phyloP scores from a whole-genome alignment of 2,888 invertebrate genomes.

The Brachyptera risi region DNA sequence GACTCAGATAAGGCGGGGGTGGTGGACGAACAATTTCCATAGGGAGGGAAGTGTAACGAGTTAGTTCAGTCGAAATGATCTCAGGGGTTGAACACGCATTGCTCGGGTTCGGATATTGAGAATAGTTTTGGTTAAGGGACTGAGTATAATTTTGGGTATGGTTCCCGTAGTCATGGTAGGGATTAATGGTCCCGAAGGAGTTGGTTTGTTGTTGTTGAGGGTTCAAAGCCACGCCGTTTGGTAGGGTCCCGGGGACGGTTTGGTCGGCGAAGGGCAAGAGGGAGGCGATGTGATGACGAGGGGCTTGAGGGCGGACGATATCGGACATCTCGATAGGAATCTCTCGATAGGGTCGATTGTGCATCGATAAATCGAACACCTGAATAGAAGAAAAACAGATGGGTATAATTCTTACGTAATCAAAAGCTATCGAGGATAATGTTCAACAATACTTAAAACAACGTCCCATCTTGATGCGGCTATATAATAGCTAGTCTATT shows the following conservation, averaged over 20 bases:
- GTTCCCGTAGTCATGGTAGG: background rate
- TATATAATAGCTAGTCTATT: too few species aligned
- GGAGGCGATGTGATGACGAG: background rate
- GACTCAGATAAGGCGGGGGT: background rate
- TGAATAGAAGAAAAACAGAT: background rate
- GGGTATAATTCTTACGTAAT: too few species aligned
- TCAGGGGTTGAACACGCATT: too few species aligned
- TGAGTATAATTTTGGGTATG: background rate
- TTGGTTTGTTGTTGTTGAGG: background rate
- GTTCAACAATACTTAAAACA: too few species aligned
- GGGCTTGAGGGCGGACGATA: background rate
- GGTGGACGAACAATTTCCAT: background rate
- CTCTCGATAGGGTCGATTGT: too few species aligned
- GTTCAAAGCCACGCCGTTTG: background rate
- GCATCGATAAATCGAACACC: constrained; percentile 9
- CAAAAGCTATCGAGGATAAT: too few species aligned
- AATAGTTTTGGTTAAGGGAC: too few species aligned
- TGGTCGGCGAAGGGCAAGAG: background rate
- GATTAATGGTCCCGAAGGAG: background rate
- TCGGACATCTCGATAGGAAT: too few species aligned
- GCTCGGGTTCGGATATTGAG: too few species aligned
- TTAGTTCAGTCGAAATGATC: too few species aligned
- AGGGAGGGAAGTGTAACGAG: background rate
- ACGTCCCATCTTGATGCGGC: too few species aligned
- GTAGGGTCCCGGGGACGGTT: background rate